These are phyloP conservation scores for Anniella stebbinsi DNA, from an alignment of 2,797 vertebrate genomes.

Conservation along the genomic window DNA sequence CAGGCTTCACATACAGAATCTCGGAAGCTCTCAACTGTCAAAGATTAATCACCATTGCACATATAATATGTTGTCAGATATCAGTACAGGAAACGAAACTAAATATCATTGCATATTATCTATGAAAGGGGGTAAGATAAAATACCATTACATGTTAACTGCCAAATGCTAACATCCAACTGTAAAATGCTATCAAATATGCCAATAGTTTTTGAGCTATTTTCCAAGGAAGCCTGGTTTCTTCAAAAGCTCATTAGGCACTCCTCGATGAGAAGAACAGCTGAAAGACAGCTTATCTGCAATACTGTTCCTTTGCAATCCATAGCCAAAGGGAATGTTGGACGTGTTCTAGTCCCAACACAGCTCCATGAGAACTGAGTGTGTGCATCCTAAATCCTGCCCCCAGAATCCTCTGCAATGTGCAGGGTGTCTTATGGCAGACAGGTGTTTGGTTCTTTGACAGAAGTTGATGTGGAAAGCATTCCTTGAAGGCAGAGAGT, in stretches of 20 bases:
- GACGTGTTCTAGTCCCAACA: background rate
- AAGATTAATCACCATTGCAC: background rate
- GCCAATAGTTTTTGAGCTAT: background rate
- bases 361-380: background rate
- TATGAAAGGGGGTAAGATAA: background rate
- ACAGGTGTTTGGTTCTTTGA: background rate
- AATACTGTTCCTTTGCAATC: background rate
- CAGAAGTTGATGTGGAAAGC: background rate
- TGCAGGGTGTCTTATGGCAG: background rate
- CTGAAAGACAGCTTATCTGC: background rate
- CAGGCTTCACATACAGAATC: background rate
- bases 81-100: too few species aligned
- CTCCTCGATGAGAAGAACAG: background rate
- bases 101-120: background rate
- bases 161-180: background rate
- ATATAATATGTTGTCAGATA: background rate
- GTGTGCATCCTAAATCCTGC: too few species aligned
- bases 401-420: background rate
- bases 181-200: background rate
- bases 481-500: background rate
- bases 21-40: background rate
- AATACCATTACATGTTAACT: background rate
- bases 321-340: background rate
- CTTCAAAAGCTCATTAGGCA: background rate
- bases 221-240: background rate